Base-by-base conservation (phyloP, 1,140 invertebrate genomes). In the Meloidogyne exigua region DNA sequence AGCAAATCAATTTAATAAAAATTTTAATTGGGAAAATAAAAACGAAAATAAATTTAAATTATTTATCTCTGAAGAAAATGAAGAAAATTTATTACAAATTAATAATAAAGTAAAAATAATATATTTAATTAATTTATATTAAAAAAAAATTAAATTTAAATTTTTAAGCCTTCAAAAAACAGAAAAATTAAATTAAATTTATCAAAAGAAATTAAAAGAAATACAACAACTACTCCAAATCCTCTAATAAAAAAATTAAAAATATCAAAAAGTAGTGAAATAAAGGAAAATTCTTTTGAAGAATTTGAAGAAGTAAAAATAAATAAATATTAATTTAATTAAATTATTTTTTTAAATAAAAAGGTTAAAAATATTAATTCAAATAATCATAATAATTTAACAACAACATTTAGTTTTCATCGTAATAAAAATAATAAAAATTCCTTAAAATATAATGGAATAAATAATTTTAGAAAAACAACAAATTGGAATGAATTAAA, bases 381-480 rank as follows among this genome's bases (percentile, higher is more conserved):
- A 39, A 39, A 39, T 39, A 39, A 39, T 39, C 4, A 39, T 39
- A 32, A 32, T 32, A 32, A 32, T 32, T 32, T 32, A 7, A 39
- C 9, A 39, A 39, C 36, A 39, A 39, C 36, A 39, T 39, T 39
- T 39, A 39, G 36, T 39, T 39, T 10, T 39, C 36, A 39, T 39
- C 36, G 9, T 39, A 39, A 39, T 10, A 39, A 39, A 9, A 39
- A 39, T 39, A 39, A 39, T 39, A 39, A 39, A 39, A 39, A 39
- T 39, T 39, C 36, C 0, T 39, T 39, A 10, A 57, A 57, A 57
- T 57, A 57, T 57, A n/a, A n/a, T 2, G 49, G 49, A 57, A 57
- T 57, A 57, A n/a, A n/a, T 57, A n/a, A n/a, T n/a, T 57, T 57
- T 57, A 57, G 49, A 57, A 57, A 57, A 57, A 57, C 49, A 57